Percentiles rank a stretch among this genome's conserved stretches.
These are phyloP conservation scores for Bubo blakistoni DNA, from an alignment of 2,113 vertebrate species.

Conservation along the genomic window DNA sequence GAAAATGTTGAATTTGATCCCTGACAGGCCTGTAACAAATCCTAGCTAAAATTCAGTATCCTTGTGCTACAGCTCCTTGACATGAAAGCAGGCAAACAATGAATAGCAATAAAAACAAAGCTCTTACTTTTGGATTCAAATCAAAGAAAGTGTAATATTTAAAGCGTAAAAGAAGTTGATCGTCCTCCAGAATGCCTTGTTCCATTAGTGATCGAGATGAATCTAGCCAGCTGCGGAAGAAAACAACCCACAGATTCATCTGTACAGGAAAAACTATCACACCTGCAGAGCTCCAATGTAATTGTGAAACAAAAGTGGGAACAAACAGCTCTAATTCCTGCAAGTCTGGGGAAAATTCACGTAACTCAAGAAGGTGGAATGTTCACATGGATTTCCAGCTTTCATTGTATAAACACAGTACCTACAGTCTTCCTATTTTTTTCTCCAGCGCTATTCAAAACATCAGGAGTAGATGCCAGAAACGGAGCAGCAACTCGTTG, in stretches of 20 bases:
- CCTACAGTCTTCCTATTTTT: background rate
- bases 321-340: background rate
- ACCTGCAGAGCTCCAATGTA: background rate
- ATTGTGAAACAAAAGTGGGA: background rate
- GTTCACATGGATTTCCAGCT: background rate
- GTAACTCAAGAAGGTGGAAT: background rate
- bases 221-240: constrained; percentile 88
- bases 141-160: constrained; percentile 99
- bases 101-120: background rate
- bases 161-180: constrained; percentile 89
- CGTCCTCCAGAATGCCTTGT: constrained; percentile 87
- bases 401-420: background rate
- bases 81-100: background rate
- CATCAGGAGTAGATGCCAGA: background rate
- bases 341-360: background rate
- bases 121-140: constrained; percentile 94
- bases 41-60: background rate
- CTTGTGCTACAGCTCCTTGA: background rate
- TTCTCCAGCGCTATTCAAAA: background rate
- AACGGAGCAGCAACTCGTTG: background rate
- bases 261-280: background rate
- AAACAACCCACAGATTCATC: constrained; percentile 18
- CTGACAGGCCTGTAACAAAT: background rate
- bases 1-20: background rate
- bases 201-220: constrained; percentile 97